Conservation (phyloP, 2,113 vertebrate genomes). For the Etia nguti region DNA sequence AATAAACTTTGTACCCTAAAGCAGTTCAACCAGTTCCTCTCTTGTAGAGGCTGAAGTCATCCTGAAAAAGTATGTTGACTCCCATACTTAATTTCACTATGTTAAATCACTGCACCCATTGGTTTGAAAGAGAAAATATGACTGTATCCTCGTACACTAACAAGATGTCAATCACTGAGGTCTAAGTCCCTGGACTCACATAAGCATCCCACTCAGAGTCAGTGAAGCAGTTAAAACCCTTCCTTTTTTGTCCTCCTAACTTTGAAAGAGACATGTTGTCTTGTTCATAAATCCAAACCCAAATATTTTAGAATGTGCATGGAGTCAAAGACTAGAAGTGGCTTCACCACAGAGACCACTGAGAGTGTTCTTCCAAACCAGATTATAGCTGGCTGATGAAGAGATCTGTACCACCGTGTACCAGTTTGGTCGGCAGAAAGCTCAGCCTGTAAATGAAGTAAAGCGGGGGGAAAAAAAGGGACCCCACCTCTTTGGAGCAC, state of each 20-base stretch:
- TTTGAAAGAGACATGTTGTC: too few species aligned
- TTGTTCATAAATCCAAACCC: background rate
- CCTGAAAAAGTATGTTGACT: background rate
- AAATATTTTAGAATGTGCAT: background rate
- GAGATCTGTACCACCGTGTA: background rate
- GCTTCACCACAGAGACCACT: background rate
- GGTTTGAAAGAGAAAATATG: background rate
- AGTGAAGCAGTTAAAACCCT: background rate
- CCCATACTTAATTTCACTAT: background rate
- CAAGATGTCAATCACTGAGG: background rate
- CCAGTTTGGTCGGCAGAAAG: background rate
- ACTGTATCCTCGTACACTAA: background rate
- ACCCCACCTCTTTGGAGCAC: conserved; percentile 88
- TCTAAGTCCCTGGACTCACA: background rate
- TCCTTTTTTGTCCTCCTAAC: background rate
- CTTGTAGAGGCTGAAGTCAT: background rate
- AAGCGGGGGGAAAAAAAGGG: background rate
- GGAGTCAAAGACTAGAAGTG: background rate
- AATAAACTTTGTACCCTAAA: background rate
- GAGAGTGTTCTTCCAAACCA: background rate
- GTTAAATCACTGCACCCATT: background rate
- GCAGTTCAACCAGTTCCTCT: background rate
- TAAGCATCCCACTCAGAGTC: background rate
- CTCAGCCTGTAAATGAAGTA: background rate
- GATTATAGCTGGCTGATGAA: background rate